Percentiles rank a stretch among this genome's conserved stretches.
Evolutionary conservation across 2,113 vertebrate species (phyloP).

Genomic region (Sander lucioperca): DNA sequence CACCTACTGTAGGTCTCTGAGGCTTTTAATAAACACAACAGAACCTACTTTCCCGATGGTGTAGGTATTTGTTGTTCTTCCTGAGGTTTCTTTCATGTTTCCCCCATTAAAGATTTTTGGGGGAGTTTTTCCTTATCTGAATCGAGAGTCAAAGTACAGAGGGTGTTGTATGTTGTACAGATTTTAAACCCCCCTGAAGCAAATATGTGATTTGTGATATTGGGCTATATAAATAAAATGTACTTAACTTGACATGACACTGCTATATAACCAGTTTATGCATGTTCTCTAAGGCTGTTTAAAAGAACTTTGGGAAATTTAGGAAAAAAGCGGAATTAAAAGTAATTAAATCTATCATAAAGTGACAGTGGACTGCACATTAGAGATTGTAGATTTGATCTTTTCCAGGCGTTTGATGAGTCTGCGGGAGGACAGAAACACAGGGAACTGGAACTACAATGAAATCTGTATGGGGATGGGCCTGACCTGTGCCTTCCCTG

Average conservation of each 20-base stretch:
- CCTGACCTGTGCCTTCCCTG: constrained; percentile 92
- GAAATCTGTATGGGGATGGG: constrained; percentile 96
- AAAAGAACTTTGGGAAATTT: neutral
- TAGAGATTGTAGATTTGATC: neutral
- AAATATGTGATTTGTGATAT: too few species aligned
- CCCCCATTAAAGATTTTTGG: too few species aligned
- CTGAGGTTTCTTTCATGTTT: too few species aligned
- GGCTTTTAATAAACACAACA: too few species aligned
- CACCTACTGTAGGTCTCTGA: too few species aligned
- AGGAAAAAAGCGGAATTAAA: neutral
- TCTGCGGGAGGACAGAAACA: constrained; percentile 86
- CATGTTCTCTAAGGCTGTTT: neutral
- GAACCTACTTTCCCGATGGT: too few species aligned
- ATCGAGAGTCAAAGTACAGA: neutral
- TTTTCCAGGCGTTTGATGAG: constrained; percentile 91
- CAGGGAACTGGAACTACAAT: constrained; percentile 88
- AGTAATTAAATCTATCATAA: neutral
- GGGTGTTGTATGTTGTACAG: neutral
- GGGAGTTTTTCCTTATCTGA: neutral
- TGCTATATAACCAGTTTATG: neutral
- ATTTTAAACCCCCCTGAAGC: neutral
- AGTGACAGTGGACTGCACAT: neutral
- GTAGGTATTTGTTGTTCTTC: too few species aligned
- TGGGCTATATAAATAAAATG: too few species aligned
- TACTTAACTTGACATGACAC: too few species aligned